Percentiles rank a stretch among this genome's conserved stretches.
phyloP scores from a whole-genome alignment of 2,797 vertebrate genomes.

The Pipistrellus pygmaeus region DNA sequence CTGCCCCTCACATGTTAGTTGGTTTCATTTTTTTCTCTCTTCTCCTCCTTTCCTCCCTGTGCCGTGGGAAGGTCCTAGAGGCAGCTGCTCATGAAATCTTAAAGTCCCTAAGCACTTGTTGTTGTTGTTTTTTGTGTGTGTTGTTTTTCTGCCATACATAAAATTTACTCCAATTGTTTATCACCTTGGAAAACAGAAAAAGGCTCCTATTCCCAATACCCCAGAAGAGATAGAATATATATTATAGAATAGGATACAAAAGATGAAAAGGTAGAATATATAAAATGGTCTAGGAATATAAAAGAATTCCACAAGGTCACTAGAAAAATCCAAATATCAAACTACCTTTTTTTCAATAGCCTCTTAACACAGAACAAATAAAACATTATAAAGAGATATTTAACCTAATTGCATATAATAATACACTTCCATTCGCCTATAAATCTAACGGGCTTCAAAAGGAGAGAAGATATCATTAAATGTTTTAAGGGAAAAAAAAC shows the following conservation, averaged over 20 bases:
- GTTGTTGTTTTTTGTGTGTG: background rate
- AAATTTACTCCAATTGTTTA: background rate
- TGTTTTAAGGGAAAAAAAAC: background rate
- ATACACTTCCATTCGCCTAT: background rate
- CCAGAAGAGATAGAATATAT: background rate
- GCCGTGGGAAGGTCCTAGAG: background rate
- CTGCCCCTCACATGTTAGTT: fast-evolving
- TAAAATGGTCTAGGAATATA: background rate
- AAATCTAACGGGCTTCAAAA: background rate
- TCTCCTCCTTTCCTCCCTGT: background rate
- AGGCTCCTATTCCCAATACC: background rate
- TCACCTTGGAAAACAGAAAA: background rate
- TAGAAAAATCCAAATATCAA: background rate
- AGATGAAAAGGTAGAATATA: background rate
- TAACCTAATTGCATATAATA: background rate
- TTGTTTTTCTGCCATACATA: background rate
- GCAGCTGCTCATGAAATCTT: background rate
- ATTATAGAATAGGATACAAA: background rate
- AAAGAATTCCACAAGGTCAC: background rate
- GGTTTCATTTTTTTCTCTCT: background rate
- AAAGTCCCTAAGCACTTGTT: background rate
- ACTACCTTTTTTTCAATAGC: background rate
- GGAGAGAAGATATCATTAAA: background rate
- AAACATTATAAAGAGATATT: background rate
- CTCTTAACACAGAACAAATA: background rate